Evolutionary conservation across 2,113 vertebrate species (phyloP).

Genomic region (Puma concolor): DNA sequence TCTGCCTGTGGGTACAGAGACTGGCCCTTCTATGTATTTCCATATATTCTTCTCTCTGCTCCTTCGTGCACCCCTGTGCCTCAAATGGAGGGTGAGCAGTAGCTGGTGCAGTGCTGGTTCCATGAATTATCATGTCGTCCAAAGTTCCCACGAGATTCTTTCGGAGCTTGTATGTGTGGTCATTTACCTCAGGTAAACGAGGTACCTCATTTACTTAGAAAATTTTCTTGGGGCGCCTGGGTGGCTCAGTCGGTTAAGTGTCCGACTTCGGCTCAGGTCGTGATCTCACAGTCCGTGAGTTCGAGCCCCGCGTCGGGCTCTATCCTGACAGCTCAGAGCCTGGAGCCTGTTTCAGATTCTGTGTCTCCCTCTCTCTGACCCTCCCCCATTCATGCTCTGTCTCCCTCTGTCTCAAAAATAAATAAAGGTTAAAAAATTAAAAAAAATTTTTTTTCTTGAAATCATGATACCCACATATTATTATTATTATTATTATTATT

Average conservation of each 20-base stretch:
- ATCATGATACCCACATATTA: neutral
- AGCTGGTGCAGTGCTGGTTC: neutral
- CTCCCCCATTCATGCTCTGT: too few species aligned
- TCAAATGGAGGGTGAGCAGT: neutral
- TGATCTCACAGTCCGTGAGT: too few species aligned
- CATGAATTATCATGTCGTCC: conserved; percentile 63
- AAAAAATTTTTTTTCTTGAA: neutral
- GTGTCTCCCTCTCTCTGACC: too few species aligned
- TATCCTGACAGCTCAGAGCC: too few species aligned
- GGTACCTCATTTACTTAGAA: neutral
- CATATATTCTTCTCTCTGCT: neutral
- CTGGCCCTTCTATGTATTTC: neutral
- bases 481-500: neutral
- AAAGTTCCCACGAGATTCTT: conserved; percentile 1
- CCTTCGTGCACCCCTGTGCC: neutral
- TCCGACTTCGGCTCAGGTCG: too few species aligned
- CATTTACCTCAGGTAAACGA: neutral
- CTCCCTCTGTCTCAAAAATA: too few species aligned
- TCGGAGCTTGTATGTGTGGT: neutral
- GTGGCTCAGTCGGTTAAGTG: too few species aligned
- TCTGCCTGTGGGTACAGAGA: neutral
- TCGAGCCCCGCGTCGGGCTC: rapidly evolving
- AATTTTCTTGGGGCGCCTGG: neutral
- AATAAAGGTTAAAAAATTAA: too few species aligned
- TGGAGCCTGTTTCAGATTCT: too few species aligned